Percentiles rank a stretch among this genome's conserved stretches.
Conservation (phyloP, 2,113 vertebrate species). For the Protobothrops mucrosquamatus region DNA sequence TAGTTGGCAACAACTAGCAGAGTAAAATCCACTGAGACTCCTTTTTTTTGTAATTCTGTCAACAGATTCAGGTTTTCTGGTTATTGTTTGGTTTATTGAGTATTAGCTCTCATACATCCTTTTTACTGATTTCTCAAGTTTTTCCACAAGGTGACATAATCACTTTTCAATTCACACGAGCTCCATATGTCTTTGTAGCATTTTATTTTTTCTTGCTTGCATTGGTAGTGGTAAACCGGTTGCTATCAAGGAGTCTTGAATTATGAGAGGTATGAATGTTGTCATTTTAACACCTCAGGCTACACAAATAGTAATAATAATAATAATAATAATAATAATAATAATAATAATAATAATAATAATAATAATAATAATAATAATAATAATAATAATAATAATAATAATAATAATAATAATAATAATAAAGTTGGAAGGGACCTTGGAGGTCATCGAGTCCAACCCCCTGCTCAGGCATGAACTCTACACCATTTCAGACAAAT, state of each 20-base stretch:
- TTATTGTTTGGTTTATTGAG: not conserved
- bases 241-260: conserved; percentile 19
- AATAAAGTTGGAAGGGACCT: too few relatives aligned
- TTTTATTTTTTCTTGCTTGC: not conserved
- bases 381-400: too few relatives aligned
- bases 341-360: too few relatives aligned
- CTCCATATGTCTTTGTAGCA: not conserved
- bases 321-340: too few relatives aligned
- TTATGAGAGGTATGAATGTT: conserved; percentile 26
- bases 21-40: not conserved
- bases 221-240: not conserved
- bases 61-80: not conserved
- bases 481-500: too few relatives aligned
- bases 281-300: conserved; percentile 28
- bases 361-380: too few relatives aligned
- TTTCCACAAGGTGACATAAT: not conserved
- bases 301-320: conserved; percentile 15
- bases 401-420: too few relatives aligned
- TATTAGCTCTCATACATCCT: not conserved
- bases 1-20: not conserved
- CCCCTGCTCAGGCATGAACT: too few relatives aligned
- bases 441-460: too few relatives aligned
- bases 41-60: not conserved
- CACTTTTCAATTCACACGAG: not conserved
- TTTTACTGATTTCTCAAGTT: not conserved